A percentile compares a stretch with the other conserved stretches of the same genome.
Conservation (phyloP, 2,113 vertebrate species). For the Coryphaenoides rupestris region DNA sequence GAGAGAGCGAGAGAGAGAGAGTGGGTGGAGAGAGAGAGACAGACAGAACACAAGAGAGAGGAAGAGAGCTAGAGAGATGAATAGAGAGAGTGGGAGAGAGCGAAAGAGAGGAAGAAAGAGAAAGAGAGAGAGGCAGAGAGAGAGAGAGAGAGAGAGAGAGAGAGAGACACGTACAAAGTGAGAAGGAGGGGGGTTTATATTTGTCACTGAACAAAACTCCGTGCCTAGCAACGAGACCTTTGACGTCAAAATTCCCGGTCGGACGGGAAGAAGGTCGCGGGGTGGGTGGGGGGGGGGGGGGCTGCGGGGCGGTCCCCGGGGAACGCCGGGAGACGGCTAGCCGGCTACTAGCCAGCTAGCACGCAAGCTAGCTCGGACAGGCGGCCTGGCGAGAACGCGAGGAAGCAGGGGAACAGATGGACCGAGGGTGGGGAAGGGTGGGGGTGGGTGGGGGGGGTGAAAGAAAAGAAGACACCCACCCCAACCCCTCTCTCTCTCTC, state of each 20-base stretch:
- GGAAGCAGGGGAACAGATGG: constrained; percentile 67
- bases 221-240: constrained; percentile 82
- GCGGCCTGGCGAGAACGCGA: constrained; percentile 61
- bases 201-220: constrained; percentile 83
- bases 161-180: constrained; percentile 32
- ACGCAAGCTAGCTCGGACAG: constrained; percentile 72
- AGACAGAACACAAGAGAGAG: constrained; percentile 42
- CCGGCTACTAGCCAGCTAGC: constrained; percentile 82
- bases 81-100: constrained; percentile 41
- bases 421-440: constrained; percentile 46
- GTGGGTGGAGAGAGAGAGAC: constrained; percentile 36
- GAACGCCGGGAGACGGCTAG: constrained; percentile 79
- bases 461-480: constrained; percentile 64
- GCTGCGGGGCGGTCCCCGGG: constrained; percentile 74
- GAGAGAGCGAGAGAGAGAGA: constrained; percentile 40
- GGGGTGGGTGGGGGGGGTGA: constrained; percentile 43
- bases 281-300: too few relatives aligned
- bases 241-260: constrained; percentile 85
- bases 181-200: constrained; percentile 66
- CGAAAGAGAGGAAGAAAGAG: constrained; percentile 37
- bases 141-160: constrained; percentile 54
- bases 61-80: constrained; percentile 35
- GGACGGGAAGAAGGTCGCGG: constrained; percentile 87
- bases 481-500: too few relatives aligned
- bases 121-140: constrained; percentile 22